These are phyloP conservation scores for Caenorhabditis sp. DNA, from an alignment of 2,888 invertebrate genomes.

Conservation along the genomic window DNA sequence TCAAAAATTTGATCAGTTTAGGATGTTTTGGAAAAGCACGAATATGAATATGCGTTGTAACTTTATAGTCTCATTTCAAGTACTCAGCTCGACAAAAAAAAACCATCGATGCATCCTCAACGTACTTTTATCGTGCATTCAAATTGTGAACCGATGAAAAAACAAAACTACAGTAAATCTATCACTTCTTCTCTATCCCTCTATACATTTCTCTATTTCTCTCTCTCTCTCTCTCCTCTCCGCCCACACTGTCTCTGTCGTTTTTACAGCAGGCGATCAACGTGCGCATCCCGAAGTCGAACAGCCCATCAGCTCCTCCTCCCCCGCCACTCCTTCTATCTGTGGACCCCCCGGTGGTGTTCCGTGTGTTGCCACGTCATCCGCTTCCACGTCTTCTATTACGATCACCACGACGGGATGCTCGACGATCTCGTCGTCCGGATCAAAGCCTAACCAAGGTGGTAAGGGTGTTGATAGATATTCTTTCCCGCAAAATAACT, in stretches of 20 bases:
- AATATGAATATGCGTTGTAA: no score
- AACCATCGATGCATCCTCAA: not conserved
- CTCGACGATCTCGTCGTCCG: constrained; percentile 19
- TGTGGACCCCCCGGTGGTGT: constrained; percentile 32
- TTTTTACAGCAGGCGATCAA: constrained; percentile 80
- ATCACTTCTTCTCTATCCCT: constrained; percentile 16
- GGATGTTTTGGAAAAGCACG: no score
- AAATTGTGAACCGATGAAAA: not conserved
- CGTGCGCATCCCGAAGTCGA: constrained; percentile 81
- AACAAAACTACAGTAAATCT: constrained; percentile 8
- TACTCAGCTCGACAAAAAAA: not conserved
- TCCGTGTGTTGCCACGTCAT: constrained; percentile 34
- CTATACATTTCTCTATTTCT: constrained; percentile 48
- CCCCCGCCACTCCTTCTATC: constrained; percentile 43
- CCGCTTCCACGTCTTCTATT: constrained; percentile 52
- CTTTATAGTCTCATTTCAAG: no score
- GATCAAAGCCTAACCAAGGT: constrained; percentile 32
- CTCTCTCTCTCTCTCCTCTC: constrained; percentile 37
- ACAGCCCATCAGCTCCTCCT: constrained; percentile 41
- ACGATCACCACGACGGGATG: constrained; percentile 50
- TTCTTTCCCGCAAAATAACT: no score
- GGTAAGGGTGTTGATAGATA: constrained; percentile 44
- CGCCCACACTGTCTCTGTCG: constrained; percentile 40
- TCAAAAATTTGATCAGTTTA: no score
- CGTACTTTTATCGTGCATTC: not conserved